These are phyloP conservation scores for Calliopum simillimum DNA, from an alignment of 2,888 invertebrate genomes.

Conservation along the genomic window DNA sequence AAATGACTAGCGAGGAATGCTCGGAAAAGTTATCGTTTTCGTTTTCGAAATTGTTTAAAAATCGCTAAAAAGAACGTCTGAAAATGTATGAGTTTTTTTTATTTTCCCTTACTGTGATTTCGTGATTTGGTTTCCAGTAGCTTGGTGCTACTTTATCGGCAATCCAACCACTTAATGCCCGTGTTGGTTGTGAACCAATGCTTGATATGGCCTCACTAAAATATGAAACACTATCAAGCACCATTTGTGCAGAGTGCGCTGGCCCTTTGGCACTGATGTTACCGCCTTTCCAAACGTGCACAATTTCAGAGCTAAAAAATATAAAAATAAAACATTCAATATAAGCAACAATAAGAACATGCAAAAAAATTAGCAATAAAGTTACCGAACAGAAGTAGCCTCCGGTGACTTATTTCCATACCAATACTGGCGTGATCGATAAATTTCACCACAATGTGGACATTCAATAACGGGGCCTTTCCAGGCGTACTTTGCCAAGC, in stretches of 20 bases:
- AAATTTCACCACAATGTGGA: slow-evolving; percentile 71
- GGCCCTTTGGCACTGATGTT: slow-evolving; percentile 69
- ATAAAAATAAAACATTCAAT: not conserved
- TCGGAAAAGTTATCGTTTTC: no score
- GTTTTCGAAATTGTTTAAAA: no score
- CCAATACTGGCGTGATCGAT: slow-evolving; percentile 82
- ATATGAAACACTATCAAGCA: slow-evolving; percentile 75
- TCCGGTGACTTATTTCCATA: slow-evolving; percentile 82
- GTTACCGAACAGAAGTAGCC: slow-evolving; percentile 71
- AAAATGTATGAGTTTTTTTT: no score
- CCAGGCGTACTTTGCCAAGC: slow-evolving; percentile 81
- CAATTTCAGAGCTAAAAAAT: slow-evolving; percentile 71
- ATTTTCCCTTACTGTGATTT: slow-evolving; percentile 74
- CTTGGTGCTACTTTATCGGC: slow-evolving; percentile 80
- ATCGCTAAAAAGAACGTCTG: no score
- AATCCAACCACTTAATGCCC: slow-evolving; percentile 75
- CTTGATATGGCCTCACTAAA: slow-evolving; percentile 74
- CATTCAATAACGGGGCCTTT: slow-evolving; percentile 84
- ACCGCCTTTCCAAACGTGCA: slow-evolving; percentile 78
- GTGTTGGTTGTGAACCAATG: slow-evolving; percentile 79
- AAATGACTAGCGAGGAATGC: no score
- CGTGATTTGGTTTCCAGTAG: slow-evolving; percentile 83
- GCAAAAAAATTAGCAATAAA: not conserved
- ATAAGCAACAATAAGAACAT: not conserved
- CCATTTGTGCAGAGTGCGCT: slow-evolving; percentile 71